These are phyloP conservation scores for Callyntrura guangdongensis DNA, from an alignment of 2,888 invertebrate genomes.

Conservation along the genomic window DNA sequence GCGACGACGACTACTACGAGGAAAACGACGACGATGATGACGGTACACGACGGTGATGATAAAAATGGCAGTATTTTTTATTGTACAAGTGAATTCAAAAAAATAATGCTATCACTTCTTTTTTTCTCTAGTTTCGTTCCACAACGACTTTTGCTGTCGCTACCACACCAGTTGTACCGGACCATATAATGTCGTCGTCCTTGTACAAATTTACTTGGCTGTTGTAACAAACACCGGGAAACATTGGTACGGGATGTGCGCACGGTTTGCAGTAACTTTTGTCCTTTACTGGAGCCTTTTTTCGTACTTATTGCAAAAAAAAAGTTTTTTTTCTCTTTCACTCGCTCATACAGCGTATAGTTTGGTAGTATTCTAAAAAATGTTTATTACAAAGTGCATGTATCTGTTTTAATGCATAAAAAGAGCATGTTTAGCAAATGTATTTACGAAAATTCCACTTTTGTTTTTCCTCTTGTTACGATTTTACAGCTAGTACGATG, in stretches of 20 bases:
- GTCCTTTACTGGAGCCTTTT: neutral
- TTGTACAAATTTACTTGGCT: neutral
- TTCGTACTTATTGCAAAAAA: conserved; percentile 13
- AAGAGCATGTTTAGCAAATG: too few species aligned
- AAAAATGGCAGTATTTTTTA: conserved; percentile 46
- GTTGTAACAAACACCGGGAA: neutral
- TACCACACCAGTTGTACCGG: neutral
- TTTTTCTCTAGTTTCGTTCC: neutral
- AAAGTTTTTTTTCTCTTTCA: conserved; percentile 1
- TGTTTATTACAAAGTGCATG: neutral
- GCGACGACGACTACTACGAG: too few species aligned
- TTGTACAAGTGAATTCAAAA: conserved; percentile 36
- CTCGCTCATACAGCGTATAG: neutral
- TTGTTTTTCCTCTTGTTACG: conserved; percentile 16
- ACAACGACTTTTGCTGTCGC: neutral
- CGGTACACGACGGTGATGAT: conserved; percentile 36
- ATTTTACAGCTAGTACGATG: neutral
- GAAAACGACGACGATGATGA: neutral
- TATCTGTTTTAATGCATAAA: neutral
- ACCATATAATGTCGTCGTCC: neutral
- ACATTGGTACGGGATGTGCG: neutral
- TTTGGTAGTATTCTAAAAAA: neutral
- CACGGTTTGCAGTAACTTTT: neutral
- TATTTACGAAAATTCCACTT: neutral
- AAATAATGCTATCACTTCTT: neutral